Conservation (phyloP, 2,888 invertebrate species). For the Ferrisia virgata region DNA sequence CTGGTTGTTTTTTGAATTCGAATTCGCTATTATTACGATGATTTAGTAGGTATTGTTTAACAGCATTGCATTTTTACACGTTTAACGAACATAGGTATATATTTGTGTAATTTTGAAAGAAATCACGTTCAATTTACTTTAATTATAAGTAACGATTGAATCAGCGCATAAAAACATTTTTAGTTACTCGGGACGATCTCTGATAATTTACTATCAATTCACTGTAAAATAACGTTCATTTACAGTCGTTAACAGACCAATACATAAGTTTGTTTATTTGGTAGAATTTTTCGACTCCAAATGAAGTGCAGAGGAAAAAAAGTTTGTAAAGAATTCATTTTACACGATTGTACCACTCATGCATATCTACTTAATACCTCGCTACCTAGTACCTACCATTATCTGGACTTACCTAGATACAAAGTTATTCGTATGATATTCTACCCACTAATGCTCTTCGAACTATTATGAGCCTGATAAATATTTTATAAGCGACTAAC, state of each 20-base stretch:
- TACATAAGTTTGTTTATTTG: background rate
- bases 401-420: no score
- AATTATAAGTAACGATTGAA: background rate
- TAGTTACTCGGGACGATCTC: background rate
- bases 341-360: no score
- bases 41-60: no score
- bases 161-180: background rate
- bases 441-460: no score
- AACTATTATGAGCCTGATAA: no score
- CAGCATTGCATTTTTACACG: background rate
- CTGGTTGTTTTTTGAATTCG: no score
- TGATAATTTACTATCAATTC: background rate
- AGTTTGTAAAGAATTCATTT: background rate
- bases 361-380: no score
- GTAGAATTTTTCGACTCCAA: background rate
- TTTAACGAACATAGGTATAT: background rate
- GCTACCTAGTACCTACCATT: no score
- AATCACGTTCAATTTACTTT: background rate
- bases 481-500: no score
- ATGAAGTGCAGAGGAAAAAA: background rate
- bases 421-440: no score
- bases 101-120: background rate
- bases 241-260: background rate
- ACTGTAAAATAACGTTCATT: background rate
- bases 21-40: no score